Percentiles rank a stretch among this genome's conserved stretches.
phyloP scores from a whole-genome alignment of 2,797 vertebrate species.

The Sarcophilus harrisii region DNA sequence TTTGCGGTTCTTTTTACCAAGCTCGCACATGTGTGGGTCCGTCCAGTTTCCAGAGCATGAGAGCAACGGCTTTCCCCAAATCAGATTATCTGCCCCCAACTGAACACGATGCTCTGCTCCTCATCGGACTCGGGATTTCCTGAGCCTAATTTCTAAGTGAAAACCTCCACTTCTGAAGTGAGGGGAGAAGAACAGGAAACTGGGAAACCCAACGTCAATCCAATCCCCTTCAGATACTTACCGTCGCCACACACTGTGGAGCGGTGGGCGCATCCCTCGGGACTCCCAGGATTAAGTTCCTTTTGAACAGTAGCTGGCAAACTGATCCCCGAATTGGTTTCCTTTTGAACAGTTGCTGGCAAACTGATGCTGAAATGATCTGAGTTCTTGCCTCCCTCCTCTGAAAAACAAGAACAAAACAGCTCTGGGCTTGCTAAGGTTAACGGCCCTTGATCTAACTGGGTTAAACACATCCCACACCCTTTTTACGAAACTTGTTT shows the following conservation, averaged over 20 bases:
- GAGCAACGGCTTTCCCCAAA: neutral
- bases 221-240: neutral
- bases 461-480: neutral
- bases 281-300: neutral
- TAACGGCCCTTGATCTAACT: neutral
- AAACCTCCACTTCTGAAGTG: neutral
- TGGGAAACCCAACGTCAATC: neutral
- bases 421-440: neutral
- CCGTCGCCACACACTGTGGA: neutral
- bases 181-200: neutral
- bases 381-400: slow-evolving; percentile 44
- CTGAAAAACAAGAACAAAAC: slow-evolving; percentile 53
- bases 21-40: too few relatives aligned
- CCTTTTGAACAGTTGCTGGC: slow-evolving; percentile 25
- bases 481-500: neutral
- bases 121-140: too few relatives aligned
- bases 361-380: slow-evolving; percentile 27
- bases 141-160: too few relatives aligned
- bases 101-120: accelerated
- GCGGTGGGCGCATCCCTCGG: slow-evolving; percentile 17
- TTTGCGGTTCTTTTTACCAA: neutral
- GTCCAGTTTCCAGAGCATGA: neutral
- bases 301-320: slow-evolving; percentile 39
- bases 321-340: neutral
- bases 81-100: neutral